Evolutionary conservation across 53 echinoderm and acorn worm genomes (phyloP), one percentile per base, ranked within the genome.

Genomic region (Temnopleurus reevesii): DNA sequence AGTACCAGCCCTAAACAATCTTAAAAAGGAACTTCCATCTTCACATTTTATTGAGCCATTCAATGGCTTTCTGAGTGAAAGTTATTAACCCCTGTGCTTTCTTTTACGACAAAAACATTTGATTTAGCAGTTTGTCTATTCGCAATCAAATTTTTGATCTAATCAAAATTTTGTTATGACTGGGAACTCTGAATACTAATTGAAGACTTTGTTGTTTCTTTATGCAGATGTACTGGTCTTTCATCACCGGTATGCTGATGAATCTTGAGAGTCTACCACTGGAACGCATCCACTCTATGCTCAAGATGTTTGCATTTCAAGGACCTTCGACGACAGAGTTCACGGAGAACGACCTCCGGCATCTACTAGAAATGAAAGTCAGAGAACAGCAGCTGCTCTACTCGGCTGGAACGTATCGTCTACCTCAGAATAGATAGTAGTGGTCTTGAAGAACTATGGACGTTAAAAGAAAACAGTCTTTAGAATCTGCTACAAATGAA

Each of bases 301-400:
- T 96, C 24, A 96, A 98, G 93, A 98, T 96, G 95, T 98, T 98
- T 81, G 95, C 99, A 31, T 94, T 96, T 92, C 94, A 96, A 66
- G 96, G 99, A 13, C 96, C 99, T 12, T 89, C 95, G 1, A 86
- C 93, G 30, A 76, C 93, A 2, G 99, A 98, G 77, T 93, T 96
- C 59, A 89, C 89, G 2, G 99, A 98, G 84, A 92, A 93, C 36
- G 96, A 98, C 55, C 96, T 98, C 3, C 90, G 94, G 15, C 93
- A 91, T 54, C 96, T 98, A 53, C 54, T 98, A 30, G 99, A 98
- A 53, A 91, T 87, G 76, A 98, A 98, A 71, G 99, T 98, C 31
- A 64, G 91, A 43, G 99, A 96, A 47, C 99, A 98, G 58, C 89
- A 93, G 77, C 81, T 98, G 19, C 61, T 98, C 17, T 98, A 93